Evolutionary conservation across 2,797 vertebrate genomes (phyloP).

Genomic region (Argyrosomus regius): DNA sequence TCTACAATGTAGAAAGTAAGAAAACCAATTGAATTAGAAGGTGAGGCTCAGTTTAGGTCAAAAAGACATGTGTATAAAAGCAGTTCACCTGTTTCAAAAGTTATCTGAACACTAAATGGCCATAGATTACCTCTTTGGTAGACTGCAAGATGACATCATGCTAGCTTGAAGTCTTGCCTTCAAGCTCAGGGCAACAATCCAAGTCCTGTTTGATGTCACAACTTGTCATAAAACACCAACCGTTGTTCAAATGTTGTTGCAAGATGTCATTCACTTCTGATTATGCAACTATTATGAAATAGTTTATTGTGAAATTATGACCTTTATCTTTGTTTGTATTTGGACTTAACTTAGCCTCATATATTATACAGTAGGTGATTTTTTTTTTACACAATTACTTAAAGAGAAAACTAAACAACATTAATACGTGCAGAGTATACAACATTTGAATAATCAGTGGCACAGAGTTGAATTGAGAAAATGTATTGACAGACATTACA

Average conservation of each 20-base stretch:
- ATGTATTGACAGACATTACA: conserved; percentile 33
- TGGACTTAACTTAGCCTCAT: background rate
- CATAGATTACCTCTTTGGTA: background rate
- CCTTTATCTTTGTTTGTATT: background rate
- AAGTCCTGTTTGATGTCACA: background rate
- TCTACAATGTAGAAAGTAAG: too few relatives aligned
- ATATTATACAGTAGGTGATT: background rate
- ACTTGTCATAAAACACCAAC: background rate
- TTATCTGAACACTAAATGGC: background rate
- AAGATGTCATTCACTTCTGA: background rate
- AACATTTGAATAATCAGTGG: background rate
- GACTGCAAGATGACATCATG: background rate
- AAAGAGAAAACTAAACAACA: background rate
- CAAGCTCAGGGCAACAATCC: background rate
- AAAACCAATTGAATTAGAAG: too few relatives aligned
- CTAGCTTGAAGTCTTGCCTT: background rate
- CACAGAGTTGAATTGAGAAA: conserved; percentile 18
- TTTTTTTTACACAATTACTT: background rate
- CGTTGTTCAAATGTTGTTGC: background rate
- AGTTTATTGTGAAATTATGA: background rate
- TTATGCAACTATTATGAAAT: background rate
- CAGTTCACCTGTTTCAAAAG: too few relatives aligned
- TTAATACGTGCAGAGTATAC: background rate
- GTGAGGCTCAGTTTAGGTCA: too few relatives aligned
- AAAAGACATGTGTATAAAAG: too few relatives aligned